Percentiles rank a stretch among this genome's conserved stretches.
Conservation (phyloP, 2,797 vertebrate genomes). For the Danio tinwini region DNA sequence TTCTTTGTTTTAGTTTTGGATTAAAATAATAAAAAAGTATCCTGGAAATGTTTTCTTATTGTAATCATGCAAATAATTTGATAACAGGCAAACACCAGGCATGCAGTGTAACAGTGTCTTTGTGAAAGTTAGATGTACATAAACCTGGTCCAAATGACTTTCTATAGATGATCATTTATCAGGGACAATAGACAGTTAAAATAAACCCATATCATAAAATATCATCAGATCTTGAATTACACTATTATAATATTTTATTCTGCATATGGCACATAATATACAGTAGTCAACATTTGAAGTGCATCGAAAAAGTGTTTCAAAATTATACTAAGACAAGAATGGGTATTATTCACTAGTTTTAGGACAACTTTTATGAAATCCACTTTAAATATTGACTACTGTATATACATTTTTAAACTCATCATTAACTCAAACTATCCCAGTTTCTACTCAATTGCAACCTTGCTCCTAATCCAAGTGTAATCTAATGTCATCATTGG, state of each 20-base stretch:
- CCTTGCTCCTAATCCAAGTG: slow-evolving; percentile 30
- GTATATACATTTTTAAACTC: no score
- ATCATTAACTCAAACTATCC: neutral
- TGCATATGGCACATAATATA: neutral
- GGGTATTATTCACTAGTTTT: no score
- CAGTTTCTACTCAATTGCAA: neutral
- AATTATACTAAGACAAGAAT: no score
- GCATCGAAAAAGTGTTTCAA: no score
- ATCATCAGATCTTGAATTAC: neutral
- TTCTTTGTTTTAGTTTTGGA: neutral
- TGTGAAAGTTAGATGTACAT: neutral
- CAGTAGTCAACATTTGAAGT: no score
- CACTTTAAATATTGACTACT: no score
- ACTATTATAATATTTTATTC: neutral
- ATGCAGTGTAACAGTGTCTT: neutral
- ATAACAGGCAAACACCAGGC: neutral
- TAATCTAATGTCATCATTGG: neutral
- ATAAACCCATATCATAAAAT: neutral
- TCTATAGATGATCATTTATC: neutral
- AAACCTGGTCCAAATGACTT: neutral
- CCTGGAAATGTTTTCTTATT: neutral
- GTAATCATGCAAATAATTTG: slow-evolving; percentile 8
- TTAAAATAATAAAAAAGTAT: neutral
- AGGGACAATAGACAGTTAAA: neutral
- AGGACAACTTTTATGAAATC: no score